A percentile compares a stretch with the other conserved stretches of the same genome.
These are phyloP conservation scores for Polydrusus pterygomalis DNA, from an alignment of 2,888 invertebrate species.

Conservation along the genomic window DNA sequence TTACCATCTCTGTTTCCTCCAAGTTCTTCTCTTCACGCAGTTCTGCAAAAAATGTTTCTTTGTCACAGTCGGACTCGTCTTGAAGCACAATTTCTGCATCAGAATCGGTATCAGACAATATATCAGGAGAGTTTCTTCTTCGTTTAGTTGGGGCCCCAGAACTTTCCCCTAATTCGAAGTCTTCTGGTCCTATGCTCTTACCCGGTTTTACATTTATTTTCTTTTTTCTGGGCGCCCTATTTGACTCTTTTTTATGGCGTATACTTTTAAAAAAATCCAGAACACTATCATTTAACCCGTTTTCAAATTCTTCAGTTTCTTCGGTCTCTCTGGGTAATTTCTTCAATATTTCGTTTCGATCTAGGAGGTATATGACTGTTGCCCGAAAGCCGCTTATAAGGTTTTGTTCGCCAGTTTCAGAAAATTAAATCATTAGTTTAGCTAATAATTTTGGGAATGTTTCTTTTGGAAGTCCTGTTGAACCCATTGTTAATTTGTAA, in stretches of 20 bases:
- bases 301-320: not conserved
- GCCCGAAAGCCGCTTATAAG: not conserved
- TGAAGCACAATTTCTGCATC: not conserved
- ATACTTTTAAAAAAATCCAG: not conserved
- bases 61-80: constrained; percentile 2
- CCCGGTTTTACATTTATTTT: not conserved
- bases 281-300: constrained; percentile 1
- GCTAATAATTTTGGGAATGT: not conserved
- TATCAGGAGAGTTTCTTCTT: no score
- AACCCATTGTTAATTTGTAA: not conserved
- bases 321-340: no score
- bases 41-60: constrained; percentile 2
- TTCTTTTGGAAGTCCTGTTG: not conserved
- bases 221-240: no score
- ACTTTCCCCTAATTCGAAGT: no score
- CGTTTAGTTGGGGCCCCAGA: no score
- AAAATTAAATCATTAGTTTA: no score
- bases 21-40: no score
- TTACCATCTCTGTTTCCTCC: no score
- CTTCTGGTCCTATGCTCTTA: no score
- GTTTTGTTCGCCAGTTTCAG: constrained; percentile 3
- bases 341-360: constrained; percentile 1
- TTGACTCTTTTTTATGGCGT: no score
- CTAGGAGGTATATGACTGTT: not conserved
- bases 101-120: not conserved